Percentiles rank a stretch among this genome's conserved stretches.
Conservation (phyloP, 2,888 invertebrate genomes). For the Coenonympha glycerion region DNA sequence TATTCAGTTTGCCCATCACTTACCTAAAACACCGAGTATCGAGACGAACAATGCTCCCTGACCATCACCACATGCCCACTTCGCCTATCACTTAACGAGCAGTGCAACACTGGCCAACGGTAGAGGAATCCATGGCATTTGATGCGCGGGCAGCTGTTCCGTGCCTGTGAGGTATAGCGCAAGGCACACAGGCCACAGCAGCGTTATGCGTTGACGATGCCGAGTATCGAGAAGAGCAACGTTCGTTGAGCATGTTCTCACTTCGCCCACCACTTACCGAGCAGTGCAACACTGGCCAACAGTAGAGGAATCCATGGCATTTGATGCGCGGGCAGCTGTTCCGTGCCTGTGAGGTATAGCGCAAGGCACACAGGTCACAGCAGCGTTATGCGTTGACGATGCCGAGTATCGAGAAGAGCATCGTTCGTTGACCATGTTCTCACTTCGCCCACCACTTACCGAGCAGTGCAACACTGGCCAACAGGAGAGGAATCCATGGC, state of each 20-base stretch:
- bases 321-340: no score
- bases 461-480: not conserved
- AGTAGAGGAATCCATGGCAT: not conserved
- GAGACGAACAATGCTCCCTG: no score
- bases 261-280: not conserved
- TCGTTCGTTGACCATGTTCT: no score
- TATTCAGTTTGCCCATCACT: no score
- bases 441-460: no score
- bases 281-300: not conserved
- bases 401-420: no score
- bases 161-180: not conserved
- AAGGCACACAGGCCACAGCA: not conserved
- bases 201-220: not conserved
- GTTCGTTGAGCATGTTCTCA: no score
- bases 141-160: no score
- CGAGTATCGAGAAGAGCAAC: no score
- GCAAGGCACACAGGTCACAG: not conserved
- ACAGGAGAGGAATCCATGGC: not conserved
- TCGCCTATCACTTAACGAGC: not conserved
- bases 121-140: not conserved
- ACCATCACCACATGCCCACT: no score
- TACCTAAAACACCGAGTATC: no score
- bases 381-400: not conserved
- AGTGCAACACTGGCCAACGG: not conserved
- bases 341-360: not conserved